Evolutionary conservation across 2,113 vertebrate genomes (phyloP), one percentile per base, ranked within the genome.

Genomic region (Zosterops lateralis): DNA sequence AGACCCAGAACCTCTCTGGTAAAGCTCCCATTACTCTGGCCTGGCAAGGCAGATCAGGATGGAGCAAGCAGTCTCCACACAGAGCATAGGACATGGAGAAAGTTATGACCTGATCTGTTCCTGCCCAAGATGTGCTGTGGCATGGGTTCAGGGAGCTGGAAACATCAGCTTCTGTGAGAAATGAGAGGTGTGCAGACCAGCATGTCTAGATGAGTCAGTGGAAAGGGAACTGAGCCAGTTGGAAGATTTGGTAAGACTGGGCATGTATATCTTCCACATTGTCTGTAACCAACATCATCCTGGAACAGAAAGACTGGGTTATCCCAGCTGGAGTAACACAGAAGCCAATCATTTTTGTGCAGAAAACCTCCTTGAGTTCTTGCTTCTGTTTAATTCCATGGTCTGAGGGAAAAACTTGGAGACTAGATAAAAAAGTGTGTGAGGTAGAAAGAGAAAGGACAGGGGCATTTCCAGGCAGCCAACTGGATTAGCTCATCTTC

Each of bases 201-300:
- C 42, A 32, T 36, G 67, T 58, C 71, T 90, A 71, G 38, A 79
- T 95, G 93, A 96, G 67, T 90, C 93, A 94, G 34, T 54, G 64
- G 16, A 42, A 8, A 54, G 83, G 82, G 34, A 96, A 58, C 32
- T 6, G 32, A 58, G 87, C 87, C 92, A 96, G 58, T 12, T 95
- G 89, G 93, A 93, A 91, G 82, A 75, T 91, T 85, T 95, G 90
- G 74, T 91, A 73, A 92, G 50, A 50, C 84, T 82, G 82, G 90
- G 78, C 87, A 91, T 34, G 34, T 79, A 2, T 7, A 79, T 87
- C 90, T 90, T 80, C 81, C 90, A 85, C 90, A 50, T 68, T 79
- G 45, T 68, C 84, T 87, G 71, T 42, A 82, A 95, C 85, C 82
- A 93, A 7, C 66, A 61, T 86, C 61, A 40, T 87, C 25, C 62